Base-by-base conservation (phyloP, 2,888 invertebrate genomes). In the Dendrolimus pini region DNA sequence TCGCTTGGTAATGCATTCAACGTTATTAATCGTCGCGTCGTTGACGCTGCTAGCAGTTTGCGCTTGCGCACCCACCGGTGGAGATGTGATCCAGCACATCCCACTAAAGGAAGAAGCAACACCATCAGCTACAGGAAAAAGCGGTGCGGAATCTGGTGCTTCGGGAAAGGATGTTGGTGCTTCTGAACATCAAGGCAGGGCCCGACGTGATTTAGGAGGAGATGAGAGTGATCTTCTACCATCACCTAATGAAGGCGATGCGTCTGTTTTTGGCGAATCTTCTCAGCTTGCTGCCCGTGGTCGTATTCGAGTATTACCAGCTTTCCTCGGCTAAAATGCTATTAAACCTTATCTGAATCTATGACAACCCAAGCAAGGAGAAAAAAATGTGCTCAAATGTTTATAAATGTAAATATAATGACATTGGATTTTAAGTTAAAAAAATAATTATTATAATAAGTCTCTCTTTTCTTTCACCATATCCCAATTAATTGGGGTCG, bases 51-150 rank as follows among this genome's bases (percentile, higher is more conserved):
- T 87, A 63, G 87, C 79, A 68, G 75, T 68, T 56, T 89, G 84
- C 88, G 78, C 68, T 0, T 81, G 85, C 87, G 83, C 83, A 53
- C 87, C 89, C 60, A 69, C 62, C 62, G 79, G 69, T 59, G 75
- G 74, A 72, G 84, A 85, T 63, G 85, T 82, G 80, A 88, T 89
- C 75, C 82, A 89, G 72, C 83, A 80, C 74, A 87, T 89, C 64
- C 86, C 85, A 42, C 73, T 68, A 84, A 89, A 83, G 70, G 75
- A 62, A 67, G 84, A 75, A 67, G 77, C 66, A 87, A 90, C 77
- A 89, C 90, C 80, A 74, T 89, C 82, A 88, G 84, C 70, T 89
- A 89, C 75, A 77, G 84, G 74, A 81, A 82, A 72, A 79, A 78
- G 75, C 74, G 82, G 61, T 84, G 82, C 69, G 82, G 80, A 42